Evolutionary conservation across 2,797 vertebrate species (phyloP).

Genomic region (Lepilemur septentrionalis): DNA sequence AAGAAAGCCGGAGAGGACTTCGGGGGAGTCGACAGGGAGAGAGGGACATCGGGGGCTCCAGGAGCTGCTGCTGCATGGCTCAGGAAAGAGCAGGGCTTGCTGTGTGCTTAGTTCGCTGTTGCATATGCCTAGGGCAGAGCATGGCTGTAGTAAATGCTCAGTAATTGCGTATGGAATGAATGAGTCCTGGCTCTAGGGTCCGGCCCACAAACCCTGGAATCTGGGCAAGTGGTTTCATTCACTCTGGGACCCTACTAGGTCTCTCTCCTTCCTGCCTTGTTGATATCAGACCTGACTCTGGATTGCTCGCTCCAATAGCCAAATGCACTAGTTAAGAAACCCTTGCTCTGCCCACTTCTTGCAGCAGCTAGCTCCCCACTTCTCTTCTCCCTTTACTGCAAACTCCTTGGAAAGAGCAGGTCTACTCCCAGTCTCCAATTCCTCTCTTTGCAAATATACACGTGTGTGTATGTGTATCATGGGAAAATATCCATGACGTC

Average conservation of each 20-base stretch:
- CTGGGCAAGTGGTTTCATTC: background rate
- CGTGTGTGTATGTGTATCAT: too few relatives aligned
- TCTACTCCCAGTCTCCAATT: background rate
- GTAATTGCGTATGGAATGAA: background rate
- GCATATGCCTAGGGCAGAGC: background rate
- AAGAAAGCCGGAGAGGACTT: background rate
- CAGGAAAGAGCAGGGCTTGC: background rate
- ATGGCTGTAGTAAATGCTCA: background rate
- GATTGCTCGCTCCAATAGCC: background rate
- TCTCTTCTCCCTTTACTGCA: background rate
- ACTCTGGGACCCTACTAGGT: background rate
- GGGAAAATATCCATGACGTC: background rate
- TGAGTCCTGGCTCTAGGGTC: background rate
- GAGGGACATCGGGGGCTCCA: background rate
- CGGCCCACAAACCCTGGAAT: background rate
- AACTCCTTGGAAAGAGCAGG: background rate
- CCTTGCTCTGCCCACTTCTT: background rate
- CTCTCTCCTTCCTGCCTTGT: background rate
- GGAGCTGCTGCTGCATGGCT: background rate
- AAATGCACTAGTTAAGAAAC: background rate
- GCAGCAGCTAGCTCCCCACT: background rate
- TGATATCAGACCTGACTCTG: background rate
- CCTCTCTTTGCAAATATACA: background rate
- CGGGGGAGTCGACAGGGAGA: background rate
- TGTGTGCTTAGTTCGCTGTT: background rate